A percentile compares a stretch with the other conserved stretches of the same genome.
These are phyloP conservation scores for Dufourea novaeangliae DNA, from an alignment of 1,140 invertebrate species.

Conservation along the genomic window DNA sequence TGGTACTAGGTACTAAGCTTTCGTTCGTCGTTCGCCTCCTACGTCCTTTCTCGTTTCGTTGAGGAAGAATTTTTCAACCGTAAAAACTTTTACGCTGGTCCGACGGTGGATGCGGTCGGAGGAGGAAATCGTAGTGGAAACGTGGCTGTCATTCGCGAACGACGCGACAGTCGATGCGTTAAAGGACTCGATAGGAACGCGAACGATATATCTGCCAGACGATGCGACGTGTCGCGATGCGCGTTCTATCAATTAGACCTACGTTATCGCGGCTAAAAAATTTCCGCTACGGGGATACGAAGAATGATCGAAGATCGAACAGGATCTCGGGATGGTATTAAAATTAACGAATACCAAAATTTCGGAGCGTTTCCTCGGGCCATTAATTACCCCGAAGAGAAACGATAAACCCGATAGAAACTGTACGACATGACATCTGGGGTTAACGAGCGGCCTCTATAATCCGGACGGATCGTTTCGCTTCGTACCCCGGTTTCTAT, in stretches of 20 bases:
- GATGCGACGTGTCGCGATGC: no score
- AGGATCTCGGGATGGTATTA: neutral
- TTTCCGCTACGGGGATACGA: neutral
- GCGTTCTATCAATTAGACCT: neutral
- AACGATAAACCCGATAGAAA: slow-evolving; percentile 1
- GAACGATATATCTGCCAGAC: neutral
- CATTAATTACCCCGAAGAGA: neutral
- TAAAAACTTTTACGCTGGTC: no score
- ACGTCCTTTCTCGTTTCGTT: no score
- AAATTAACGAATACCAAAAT: slow-evolving; percentile 4
- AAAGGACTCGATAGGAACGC: no score
- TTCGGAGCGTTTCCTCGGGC: neutral
- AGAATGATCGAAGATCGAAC: neutral
- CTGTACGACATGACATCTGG: neutral
- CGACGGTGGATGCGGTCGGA: no score
- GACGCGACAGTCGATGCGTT: no score
- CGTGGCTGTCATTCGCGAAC: no score
- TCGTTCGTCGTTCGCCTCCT: no score
- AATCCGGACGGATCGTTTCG: slow-evolving; percentile 14
- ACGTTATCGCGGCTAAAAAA: neutral
- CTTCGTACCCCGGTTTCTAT: neutral
- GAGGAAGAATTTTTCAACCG: no score
- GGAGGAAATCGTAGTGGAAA: no score
- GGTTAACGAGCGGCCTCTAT: slow-evolving; percentile 12
- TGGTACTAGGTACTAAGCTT: no score